Conservation (phyloP, 2,113 vertebrate genomes). For the Bucco capensis region DNA sequence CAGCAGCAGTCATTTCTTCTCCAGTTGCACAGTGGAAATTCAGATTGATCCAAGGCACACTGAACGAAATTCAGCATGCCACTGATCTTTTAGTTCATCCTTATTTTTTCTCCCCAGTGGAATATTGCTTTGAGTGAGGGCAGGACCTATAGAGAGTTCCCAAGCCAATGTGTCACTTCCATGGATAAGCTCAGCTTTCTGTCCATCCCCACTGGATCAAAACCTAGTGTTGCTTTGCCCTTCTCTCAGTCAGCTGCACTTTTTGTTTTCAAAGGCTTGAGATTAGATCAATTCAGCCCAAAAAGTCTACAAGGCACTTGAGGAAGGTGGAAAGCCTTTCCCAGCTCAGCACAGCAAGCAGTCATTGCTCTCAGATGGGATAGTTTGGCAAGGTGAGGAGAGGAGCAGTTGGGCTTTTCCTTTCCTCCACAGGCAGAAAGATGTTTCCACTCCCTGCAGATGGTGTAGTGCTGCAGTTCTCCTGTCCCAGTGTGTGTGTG, state of each 20-base stretch:
- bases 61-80: background rate
- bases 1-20: background rate
- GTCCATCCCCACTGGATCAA: background rate
- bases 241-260: background rate
- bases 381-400: background rate
- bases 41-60: background rate
- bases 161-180: background rate
- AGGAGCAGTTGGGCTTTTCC: background rate
- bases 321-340: background rate
- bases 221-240: background rate
- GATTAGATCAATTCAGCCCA: background rate
- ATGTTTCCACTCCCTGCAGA: background rate
- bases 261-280: background rate
- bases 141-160: background rate
- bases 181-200: background rate
- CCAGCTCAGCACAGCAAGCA: background rate
- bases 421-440: background rate
- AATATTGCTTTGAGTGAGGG: background rate
- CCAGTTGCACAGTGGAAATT: background rate
- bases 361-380: background rate
- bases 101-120: background rate
- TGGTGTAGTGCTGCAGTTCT: background rate
- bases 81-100: background rate
- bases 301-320: background rate
- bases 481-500: background rate